These are phyloP conservation scores for Drosophila mimica DNA, from an alignment of 2,888 invertebrate species.

Conservation along the genomic window DNA sequence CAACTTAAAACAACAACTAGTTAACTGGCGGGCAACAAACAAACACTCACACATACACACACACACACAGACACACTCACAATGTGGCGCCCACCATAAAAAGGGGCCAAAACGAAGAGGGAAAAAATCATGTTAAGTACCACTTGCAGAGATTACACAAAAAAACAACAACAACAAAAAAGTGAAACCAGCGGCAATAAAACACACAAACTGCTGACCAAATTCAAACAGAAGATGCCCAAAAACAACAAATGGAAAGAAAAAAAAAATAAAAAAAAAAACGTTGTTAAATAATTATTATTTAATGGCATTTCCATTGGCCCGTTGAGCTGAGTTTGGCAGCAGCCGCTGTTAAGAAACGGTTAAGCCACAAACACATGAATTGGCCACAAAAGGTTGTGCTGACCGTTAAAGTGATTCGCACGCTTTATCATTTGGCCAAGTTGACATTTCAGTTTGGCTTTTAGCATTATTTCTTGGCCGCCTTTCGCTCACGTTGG, in stretches of 20 bases:
- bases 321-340: constrained; percentile 37
- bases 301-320: constrained; percentile 69
- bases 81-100: constrained; percentile 41
- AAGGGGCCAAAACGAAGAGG: constrained; percentile 23
- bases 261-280: neutral
- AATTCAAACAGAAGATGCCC: constrained; percentile 30
- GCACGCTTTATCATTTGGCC: constrained; percentile 29
- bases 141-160: constrained; percentile 76
- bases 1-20: constrained; percentile 48
- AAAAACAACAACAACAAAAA: constrained; percentile 41
- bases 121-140: constrained; percentile 55
- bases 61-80: constrained; percentile 8
- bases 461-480: constrained; percentile 18
- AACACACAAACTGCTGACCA: constrained; percentile 42
- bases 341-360: constrained; percentile 31
- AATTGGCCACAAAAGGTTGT: constrained; percentile 44
- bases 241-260: constrained; percentile 6
- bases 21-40: constrained; percentile 33
- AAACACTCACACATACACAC: constrained; percentile 25
- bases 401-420: constrained; percentile 22
- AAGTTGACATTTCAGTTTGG: constrained; percentile 53
- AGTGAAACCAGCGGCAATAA: constrained; percentile 59
- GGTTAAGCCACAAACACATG: constrained; percentile 31
- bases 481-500: constrained; percentile 59
- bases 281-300: constrained; percentile 72